Base-by-base conservation (phyloP, 1,140 invertebrate genomes). In the Drosophila quadrilineata region DNA sequence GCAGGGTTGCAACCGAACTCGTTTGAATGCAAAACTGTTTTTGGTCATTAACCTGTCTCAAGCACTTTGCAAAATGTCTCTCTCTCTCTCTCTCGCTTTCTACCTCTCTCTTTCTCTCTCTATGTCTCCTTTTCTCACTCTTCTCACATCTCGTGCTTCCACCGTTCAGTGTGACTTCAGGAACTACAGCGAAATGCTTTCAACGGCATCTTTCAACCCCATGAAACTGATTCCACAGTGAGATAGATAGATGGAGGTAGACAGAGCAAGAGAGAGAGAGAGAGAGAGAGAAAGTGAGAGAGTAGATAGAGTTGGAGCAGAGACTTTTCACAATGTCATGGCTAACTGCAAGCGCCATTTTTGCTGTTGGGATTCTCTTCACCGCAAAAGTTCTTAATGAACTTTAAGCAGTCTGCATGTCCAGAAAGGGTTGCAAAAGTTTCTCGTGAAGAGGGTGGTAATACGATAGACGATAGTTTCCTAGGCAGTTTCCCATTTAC, bases 41-140 rank as follows among this genome's bases (percentile, higher is more conserved):
- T 85, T 84, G 79, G 79, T 84, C 79, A 85, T 84, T 84, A 84
- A 84, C 79, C 79, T 84, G 79, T 84, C 74, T 68, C 53, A 58
- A 74, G 79, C 79, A 84, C 77, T 84, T 84, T 84, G 77, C 69
- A 76, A 60, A 59, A 26, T 67, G 52, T 59, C 48, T 33, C 19
- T 38, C 31, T 36, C 6, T 16, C 45, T 29, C 40, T 8, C 22
- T 33, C 28, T 5, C 10, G 8, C 2, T 21, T 19, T 6, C 6
- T 5, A 26, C n/a, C n/a, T n/a, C n/a, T 68, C 59, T 50, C 52
- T 59, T 53, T 33, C 19, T 38, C 31, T 36, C 6, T 16, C 45
- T 29, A 33, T 8, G 28, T 33, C 28, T 5, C 10, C 28, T 2
- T 21, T 19, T 6, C 6, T 5, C 31, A n/a, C n/a, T n/a, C n/a